phyloP scores from a whole-genome alignment of 2,797 vertebrate species.

The Capromys pilorides region DNA sequence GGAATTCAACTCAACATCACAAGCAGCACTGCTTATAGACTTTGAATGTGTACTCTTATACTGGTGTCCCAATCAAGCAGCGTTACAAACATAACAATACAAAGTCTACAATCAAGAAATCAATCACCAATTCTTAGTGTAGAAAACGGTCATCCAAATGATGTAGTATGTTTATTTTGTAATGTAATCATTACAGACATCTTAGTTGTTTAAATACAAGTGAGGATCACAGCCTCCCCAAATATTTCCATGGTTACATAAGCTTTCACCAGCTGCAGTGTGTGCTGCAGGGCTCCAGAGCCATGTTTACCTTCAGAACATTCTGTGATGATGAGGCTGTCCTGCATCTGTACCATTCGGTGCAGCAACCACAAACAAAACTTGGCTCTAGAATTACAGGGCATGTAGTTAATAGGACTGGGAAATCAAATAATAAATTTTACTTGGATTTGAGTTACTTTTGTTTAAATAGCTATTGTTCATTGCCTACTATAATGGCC shows the following conservation, averaged over 20 bases:
- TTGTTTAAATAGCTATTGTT: background rate
- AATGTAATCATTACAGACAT: background rate
- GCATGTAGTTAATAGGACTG: background rate
- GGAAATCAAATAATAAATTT: background rate
- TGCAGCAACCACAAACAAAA: background rate
- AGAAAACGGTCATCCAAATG: background rate
- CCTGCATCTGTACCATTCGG: background rate
- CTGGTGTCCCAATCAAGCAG: background rate
- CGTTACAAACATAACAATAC: background rate
- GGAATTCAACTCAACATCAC: background rate
- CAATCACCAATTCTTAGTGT: background rate
- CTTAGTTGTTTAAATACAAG: slow-evolving; percentile 24
- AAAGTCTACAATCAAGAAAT: slow-evolving; percentile 32
- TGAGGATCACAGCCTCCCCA: background rate
- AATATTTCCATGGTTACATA: background rate
- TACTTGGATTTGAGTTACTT: slow-evolving; percentile 15
- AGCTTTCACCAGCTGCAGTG: background rate
- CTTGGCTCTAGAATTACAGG: background rate
- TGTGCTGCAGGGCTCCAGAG: background rate
- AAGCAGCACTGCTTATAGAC: background rate
- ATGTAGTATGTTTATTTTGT: background rate
- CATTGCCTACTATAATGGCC: background rate
- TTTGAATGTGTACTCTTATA: background rate
- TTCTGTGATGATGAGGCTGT: background rate
- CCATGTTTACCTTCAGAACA: background rate